Evolutionary conservation across 2,797 vertebrate genomes (phyloP).

Genomic region (Hemibagrus guttatus): DNA sequence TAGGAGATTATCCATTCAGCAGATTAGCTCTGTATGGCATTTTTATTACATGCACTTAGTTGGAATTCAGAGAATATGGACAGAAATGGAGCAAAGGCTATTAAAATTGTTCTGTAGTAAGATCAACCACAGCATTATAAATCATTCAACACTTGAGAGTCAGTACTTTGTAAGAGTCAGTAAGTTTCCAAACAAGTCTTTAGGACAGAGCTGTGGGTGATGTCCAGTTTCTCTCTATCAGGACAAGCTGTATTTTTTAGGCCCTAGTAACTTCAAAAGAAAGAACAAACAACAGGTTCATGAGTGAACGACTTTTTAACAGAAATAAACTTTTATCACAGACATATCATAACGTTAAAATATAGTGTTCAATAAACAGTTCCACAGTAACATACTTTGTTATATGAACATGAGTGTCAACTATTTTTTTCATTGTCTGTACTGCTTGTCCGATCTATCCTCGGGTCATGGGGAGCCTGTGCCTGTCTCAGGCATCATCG

Average conservation of each 20-base stretch:
- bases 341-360: not conserved
- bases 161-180: not conserved
- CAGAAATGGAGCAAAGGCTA: too few species aligned
- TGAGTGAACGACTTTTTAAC: not conserved
- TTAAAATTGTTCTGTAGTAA: not conserved
- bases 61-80: not conserved
- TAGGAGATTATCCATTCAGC: not conserved
- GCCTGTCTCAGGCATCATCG: too few species aligned
- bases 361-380: not conserved
- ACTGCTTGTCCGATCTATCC: too few species aligned
- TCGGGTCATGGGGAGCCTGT: too few species aligned
- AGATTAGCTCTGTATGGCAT: not conserved
- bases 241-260: not conserved
- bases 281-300: not conserved
- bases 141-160: not conserved
- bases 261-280: not conserved
- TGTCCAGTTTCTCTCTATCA: not conserved
- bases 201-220: not conserved
- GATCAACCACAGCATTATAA: not conserved
- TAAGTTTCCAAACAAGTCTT: not conserved
- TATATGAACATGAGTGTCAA: too few species aligned
- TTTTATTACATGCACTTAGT: not conserved
- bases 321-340: not conserved
- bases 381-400: too few species aligned
- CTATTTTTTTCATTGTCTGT: too few species aligned